phyloP scores from a whole-genome alignment of 2,797 vertebrate genomes.

The Dicrostonyx torquatus region DNA sequence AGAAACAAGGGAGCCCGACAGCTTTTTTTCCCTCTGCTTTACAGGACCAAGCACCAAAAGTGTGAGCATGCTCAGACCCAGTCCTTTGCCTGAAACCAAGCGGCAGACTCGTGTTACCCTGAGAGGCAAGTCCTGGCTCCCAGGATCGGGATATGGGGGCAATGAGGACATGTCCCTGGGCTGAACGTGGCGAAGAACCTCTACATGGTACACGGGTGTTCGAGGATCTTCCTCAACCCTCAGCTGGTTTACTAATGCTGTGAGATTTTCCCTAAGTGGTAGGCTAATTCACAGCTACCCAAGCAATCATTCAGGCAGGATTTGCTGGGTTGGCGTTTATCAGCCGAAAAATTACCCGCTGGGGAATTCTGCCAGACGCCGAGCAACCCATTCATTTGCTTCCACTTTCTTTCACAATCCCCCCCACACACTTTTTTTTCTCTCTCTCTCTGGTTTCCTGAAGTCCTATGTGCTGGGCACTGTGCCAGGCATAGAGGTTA shows the following conservation, averaged over 20 bases:
- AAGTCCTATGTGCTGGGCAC: neutral
- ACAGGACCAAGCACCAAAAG: neutral
- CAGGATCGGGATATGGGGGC: accelerated
- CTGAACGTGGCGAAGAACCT: neutral
- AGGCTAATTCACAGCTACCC: conserved; percentile 13
- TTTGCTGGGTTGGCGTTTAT: conserved; percentile 8
- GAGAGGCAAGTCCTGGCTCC: accelerated
- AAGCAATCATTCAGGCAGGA: neutral
- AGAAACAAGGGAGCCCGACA: neutral
- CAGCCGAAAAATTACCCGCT: neutral
- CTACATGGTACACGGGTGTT: neutral
- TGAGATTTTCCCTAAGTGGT: neutral
- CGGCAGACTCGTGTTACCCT: accelerated
- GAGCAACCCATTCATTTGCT: neutral
- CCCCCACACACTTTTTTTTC: neutral
- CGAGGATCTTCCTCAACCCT: neutral
- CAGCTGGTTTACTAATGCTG: neutral
- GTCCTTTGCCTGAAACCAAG: neutral
- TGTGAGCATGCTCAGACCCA: neutral
- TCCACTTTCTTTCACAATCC: neutral
- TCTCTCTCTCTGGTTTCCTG: neutral
- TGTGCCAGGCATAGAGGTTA: neutral
- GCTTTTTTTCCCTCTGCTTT: neutral
- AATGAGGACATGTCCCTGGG: neutral
- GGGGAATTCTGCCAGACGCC: neutral